Evolutionary conservation across 2,888 invertebrate species (phyloP), one percentile per base, ranked within the genome.

Genomic region (Neria commutata): DNA sequence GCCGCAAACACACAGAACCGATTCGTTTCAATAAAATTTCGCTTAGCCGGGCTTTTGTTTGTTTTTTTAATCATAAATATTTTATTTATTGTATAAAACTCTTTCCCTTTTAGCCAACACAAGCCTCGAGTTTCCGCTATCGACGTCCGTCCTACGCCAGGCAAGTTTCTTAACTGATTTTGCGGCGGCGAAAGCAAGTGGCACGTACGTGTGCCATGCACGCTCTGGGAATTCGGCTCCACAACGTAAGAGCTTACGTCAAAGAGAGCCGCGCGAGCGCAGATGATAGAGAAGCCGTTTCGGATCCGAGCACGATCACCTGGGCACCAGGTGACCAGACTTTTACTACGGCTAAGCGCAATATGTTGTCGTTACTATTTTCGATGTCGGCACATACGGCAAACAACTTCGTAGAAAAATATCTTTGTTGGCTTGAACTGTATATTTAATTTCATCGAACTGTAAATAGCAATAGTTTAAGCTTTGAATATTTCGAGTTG

Each of bases 81-180:
- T 8, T 37, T n/a, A 37, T 16, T 29, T 19, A 10, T 19, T 50
- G 17, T n/a, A n/a, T 14, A 29, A 37, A 21, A 48, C 8, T 14
- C 2, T 10, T 23, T 48, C 26, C 24, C n/a, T 16, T 24, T 25
- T 17, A 26, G 26, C 48, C 55, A 19, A 24, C 4, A 37, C 8
- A 49, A 16, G 17, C 37, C 45, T 54, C 54, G 42, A 34, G 25
- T 49, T 47, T 55, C 53, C 49, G 63, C 58, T 60, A 16, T 34
- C 64, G 67, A 34, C 73, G 72, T 71, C 73, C 64, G 69, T 23
- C 58, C 60, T 62, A 55, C 29, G 61, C 67, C 71, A 67, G 72
- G 71, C 67, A 61, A 68, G 64, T 64, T 70, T 58, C 68, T 61
- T 49, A 61, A 73, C 73, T 73, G 73, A 61, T 37, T 24, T 29